Evolutionary conservation across 35 echinoderm and acorn worm genomes (phyloP).

Genomic region (Patiria miniata): DNA sequence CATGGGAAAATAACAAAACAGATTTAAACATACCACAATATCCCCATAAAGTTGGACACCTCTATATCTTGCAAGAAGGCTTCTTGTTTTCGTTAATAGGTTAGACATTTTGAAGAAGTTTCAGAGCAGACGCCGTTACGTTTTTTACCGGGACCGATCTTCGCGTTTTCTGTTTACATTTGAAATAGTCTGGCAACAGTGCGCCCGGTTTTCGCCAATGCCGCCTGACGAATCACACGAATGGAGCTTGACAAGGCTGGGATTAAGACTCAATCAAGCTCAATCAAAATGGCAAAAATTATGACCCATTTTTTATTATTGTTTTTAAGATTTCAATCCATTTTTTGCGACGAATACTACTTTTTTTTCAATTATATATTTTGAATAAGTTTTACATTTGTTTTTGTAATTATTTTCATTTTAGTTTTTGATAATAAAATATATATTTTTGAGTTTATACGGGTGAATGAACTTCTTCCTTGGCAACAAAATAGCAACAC

Average conservation of each 20-base stretch:
- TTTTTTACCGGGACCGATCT: too few species aligned
- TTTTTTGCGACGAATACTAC: not conserved
- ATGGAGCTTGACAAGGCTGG: too few species aligned
- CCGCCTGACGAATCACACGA: too few species aligned
- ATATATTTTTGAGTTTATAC: not conserved
- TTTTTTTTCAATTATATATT: not conserved
- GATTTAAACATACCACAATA: not conserved
- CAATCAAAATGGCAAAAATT: not conserved
- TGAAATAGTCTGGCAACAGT: too few species aligned
- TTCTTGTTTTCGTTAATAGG: too few species aligned
- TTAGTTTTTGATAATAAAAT: not conserved
- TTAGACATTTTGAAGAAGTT: too few species aligned
- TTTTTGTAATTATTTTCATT: not conserved
- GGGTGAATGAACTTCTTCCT: slow-evolving; percentile 1
- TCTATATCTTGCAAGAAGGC: too few species aligned
- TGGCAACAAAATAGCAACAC: slow-evolving; percentile 75
- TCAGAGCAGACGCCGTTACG: too few species aligned
- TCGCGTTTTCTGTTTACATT: too few species aligned
- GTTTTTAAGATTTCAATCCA: not conserved
- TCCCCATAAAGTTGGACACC: too few species aligned
- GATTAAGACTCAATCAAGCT: not conserved
- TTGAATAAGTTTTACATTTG: not conserved
- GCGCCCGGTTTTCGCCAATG: too few species aligned
- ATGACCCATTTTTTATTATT: not conserved
- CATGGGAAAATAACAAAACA: too few species aligned